Conservation (phyloP, 2,888 invertebrate species). For the Drepana falcataria region DNA sequence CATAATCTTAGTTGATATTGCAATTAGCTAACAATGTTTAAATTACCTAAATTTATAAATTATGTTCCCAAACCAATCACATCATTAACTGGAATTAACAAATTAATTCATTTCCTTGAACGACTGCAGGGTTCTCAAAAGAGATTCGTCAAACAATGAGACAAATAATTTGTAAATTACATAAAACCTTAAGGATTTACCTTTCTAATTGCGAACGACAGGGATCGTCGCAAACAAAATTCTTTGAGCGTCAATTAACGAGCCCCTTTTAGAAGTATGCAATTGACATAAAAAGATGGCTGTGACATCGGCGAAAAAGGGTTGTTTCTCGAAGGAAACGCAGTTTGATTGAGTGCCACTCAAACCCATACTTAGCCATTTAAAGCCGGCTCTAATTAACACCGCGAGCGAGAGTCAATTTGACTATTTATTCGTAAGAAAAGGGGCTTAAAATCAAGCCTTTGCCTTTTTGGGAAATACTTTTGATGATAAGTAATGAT, state of each 20-base stretch:
- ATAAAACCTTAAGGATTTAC: conserved; percentile 27
- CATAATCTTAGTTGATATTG: background rate
- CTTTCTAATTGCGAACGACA: conserved; percentile 32
- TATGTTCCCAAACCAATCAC: background rate
- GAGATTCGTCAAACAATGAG: conserved; percentile 5
- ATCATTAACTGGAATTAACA: background rate
- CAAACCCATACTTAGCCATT: conserved; percentile 48
- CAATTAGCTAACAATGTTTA: background rate
- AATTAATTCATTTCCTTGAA: background rate
- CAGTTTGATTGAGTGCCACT: conserved; percentile 55
- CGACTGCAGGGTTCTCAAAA: background rate
- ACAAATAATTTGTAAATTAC: conserved; percentile 16
- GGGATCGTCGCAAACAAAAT: conserved; percentile 54
- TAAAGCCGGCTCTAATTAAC: conserved; percentile 56
- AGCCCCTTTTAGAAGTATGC: conserved; percentile 39
- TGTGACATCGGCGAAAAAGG: conserved; percentile 67
- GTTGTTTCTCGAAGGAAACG: conserved; percentile 40
- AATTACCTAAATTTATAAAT: background rate
- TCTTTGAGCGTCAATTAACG: conserved; percentile 61
- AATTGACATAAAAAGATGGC: conserved; percentile 63
- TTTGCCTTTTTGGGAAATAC: background rate
- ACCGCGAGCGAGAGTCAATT: conserved; percentile 39
- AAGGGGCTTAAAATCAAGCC: background rate
- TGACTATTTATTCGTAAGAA: conserved; percentile 35
- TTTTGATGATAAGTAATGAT: background rate